Conservation (phyloP, 2,797 vertebrate genomes). For the Clamator glandarius region DNA sequence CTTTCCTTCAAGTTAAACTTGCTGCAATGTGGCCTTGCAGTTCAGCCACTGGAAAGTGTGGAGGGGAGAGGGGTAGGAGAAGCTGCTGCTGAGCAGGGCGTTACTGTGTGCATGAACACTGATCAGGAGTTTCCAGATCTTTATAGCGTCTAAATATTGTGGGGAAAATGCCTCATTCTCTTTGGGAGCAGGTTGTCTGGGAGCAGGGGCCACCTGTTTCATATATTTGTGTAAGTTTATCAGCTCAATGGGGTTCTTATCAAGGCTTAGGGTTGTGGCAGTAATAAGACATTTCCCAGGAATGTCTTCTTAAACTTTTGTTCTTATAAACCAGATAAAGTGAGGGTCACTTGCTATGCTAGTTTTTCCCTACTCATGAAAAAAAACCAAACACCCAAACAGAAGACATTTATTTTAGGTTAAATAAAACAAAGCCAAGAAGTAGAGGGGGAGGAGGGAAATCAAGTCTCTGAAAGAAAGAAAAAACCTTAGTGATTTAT, state of each 20-base stretch:
- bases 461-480: background rate
- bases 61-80: too few species aligned
- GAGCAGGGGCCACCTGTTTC: slow-evolving; percentile 34
- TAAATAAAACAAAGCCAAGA: slow-evolving; percentile 23
- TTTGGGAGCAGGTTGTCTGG: slow-evolving; percentile 34
- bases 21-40: background rate
- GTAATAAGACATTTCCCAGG: slow-evolving; percentile 29
- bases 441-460: background rate
- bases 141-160: background rate
- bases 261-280: background rate
- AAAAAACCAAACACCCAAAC: background rate
- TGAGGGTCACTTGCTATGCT: background rate
- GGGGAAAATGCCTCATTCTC: background rate
- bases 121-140: background rate
- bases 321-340: slow-evolving; percentile 21
- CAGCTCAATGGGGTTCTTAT: background rate
- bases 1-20: background rate
- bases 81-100: background rate
- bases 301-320: slow-evolving; percentile 11
- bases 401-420: slow-evolving; percentile 28
- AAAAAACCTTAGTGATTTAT: slow-evolving; percentile 46
- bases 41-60: background rate
- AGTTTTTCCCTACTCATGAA: background rate
- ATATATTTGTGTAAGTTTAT: background rate
- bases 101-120: background rate